A percentile compares a stretch with the other conserved stretches of the same genome.
These are phyloP conservation scores for Tachuris rubrigastra DNA, from an alignment of 2,113 vertebrate species.

Conservation along the genomic window DNA sequence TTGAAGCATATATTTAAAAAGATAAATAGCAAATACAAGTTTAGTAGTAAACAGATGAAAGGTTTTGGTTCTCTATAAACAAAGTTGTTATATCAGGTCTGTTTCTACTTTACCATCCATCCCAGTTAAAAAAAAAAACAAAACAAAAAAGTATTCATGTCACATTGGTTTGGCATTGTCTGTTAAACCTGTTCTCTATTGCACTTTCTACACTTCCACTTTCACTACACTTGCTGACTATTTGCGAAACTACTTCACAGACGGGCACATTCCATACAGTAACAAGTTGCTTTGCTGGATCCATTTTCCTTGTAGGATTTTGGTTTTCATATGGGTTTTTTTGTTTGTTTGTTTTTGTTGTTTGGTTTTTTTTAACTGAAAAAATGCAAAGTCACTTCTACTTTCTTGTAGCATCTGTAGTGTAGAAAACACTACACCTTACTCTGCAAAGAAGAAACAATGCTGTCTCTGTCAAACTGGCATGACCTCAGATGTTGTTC, in stretches of 20 bases:
- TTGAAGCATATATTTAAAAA: not conserved
- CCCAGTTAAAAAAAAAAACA: not conserved
- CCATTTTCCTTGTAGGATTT: constrained; percentile 13
- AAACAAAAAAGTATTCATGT: not conserved
- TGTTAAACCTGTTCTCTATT: constrained; percentile 42
- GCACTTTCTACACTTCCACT: constrained; percentile 38
- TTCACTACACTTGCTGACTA: constrained; percentile 55
- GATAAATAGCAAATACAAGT: constrained; percentile 38
- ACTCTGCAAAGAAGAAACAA: not conserved
- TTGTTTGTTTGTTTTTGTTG: not conserved
- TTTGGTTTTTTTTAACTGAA: not conserved
- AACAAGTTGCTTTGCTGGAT: constrained; percentile 29
- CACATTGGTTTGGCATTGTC: constrained; percentile 43
- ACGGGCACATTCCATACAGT: constrained; percentile 44
- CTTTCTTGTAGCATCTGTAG: constrained; percentile 30
- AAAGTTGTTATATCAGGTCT: not conserved
- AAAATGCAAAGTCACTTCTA: constrained; percentile 37
- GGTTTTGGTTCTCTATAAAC: constrained; percentile 46
- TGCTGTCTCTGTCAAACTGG: constrained; percentile 78
- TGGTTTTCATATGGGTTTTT: not conserved
- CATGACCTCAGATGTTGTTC: constrained; percentile 70
- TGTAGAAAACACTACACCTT: not conserved
- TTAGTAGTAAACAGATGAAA: constrained; percentile 50
- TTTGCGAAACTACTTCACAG: constrained; percentile 36
- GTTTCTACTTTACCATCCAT: not conserved